Conservation (phyloP, 2,113 vertebrate species). For the Antidorcas marsupialis region DNA sequence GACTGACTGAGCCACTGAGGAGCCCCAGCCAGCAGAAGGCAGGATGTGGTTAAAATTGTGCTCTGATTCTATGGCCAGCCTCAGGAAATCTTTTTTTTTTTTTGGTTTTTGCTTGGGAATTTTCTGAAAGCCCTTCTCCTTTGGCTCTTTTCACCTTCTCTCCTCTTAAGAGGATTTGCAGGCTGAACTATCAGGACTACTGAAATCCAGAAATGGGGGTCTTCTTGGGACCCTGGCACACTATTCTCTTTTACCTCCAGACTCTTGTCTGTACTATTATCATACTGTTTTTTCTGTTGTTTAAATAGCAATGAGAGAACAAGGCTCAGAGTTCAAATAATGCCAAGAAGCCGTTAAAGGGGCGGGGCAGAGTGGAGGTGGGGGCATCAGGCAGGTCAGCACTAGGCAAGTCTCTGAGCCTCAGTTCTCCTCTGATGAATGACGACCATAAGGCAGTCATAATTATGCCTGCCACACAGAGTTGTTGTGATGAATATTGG, state of each 20-base stretch:
- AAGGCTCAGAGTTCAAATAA: not conserved
- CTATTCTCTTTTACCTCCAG: not conserved
- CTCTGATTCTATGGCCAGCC: not conserved
- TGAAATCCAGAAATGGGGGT: not conserved
- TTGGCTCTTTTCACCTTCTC: not conserved
- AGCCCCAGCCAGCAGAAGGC: not conserved
- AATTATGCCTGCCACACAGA: not conserved
- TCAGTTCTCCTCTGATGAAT: not conserved
- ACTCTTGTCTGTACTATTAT: not conserved
- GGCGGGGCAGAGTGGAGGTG: no score
- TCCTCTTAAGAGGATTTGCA: not conserved
- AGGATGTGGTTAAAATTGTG: conserved; percentile 40
- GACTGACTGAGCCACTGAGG: not conserved
- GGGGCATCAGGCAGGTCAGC: not conserved
- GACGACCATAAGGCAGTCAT: not conserved
- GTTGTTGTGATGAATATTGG: not conserved
- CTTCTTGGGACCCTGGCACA: not conserved
- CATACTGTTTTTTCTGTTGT: not conserved
- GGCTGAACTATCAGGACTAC: not conserved
- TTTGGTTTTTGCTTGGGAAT: not conserved
- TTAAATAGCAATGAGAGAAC: not conserved
- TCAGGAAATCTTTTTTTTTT: conserved; percentile 4
- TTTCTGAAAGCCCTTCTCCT: not conserved
- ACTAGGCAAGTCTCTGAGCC: no score
- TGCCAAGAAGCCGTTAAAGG: not conserved